phyloP scores from a whole-genome alignment of 1,140 invertebrate genomes.

The Monochamus saltuarius region DNA sequence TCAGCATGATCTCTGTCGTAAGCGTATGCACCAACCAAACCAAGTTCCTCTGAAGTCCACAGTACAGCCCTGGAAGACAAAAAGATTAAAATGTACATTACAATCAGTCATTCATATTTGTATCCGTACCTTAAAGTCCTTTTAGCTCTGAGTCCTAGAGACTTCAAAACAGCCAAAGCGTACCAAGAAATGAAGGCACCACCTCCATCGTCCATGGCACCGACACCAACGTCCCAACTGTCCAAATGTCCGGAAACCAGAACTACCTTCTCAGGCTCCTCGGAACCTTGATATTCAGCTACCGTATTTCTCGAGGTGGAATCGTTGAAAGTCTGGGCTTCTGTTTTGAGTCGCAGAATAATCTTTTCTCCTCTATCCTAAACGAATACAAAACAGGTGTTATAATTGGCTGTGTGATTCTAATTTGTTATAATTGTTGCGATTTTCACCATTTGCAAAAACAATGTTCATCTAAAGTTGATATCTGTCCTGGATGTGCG shows the following conservation, averaged over 20 bases:
- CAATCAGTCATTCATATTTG: background rate
- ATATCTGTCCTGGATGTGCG: too few species aligned
- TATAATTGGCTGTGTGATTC: too few species aligned
- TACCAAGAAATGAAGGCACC: constrained; percentile 80
- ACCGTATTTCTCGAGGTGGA: constrained; percentile 66
- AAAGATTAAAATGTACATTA: background rate
- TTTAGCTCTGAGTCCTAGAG: constrained; percentile 67
- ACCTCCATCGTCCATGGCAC: constrained; percentile 85
- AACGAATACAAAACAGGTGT: constrained; percentile 3
- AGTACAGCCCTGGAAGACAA: constrained; percentile 64
- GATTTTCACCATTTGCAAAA: too few species aligned
- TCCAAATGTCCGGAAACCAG: constrained; percentile 83
- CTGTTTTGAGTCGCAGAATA: constrained; percentile 52
- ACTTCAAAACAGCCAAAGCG: constrained; percentile 67
- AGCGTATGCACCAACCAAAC: constrained; percentile 63
- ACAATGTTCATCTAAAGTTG: too few species aligned
- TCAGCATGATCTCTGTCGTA: constrained; percentile 65
- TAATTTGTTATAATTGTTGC: too few species aligned
- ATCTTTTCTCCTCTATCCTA: constrained; percentile 50
- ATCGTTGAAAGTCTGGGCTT: constrained; percentile 31
- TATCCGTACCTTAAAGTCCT: constrained; percentile 63
- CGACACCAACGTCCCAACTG: constrained; percentile 85
- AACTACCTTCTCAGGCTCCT: constrained; percentile 64
- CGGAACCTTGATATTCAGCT: constrained; percentile 65
- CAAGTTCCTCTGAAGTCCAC: constrained; percentile 82